Base-by-base conservation (phyloP, 37 sponge, comb jelly and placozoan species). In the Aplysina aerophoba region DNA sequence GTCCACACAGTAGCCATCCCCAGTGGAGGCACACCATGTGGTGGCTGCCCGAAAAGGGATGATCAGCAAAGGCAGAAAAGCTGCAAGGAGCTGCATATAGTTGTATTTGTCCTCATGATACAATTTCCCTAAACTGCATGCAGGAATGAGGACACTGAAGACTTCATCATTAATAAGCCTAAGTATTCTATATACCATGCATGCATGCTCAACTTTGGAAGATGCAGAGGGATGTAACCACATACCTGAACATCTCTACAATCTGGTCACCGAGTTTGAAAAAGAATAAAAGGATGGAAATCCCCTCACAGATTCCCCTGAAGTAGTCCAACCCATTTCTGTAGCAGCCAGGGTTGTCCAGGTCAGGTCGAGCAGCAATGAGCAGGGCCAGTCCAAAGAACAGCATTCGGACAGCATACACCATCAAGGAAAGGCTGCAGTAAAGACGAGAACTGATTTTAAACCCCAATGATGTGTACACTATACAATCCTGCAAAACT, bases 301-400 rank as follows among this genome's bases (percentile, higher is more conserved):
- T 62, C 24, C 24, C 28, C 12, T 62, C 64, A 62, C 24, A 62
- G 11, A 27, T 27, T 28, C 24, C 27, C 28, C 64, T 62, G 28
- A 62, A n/a, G 27, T 27, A 62, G 64, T 62, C 64, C 64, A 4
- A 62, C 5, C 27, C 64, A 62, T 62, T 8, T n/a, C 24, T 62
- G 28, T 62, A 62, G 64, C 64, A 62, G 64, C 64, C 64, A 62
- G 64, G 64, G 12, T 62, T 62, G 28, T 28, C 64, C 28, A 62
- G 64, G 27, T 27, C 64, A 28, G 64, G 64, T 62, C 64, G 24
- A 62, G 64, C 64, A 62, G 64, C 64, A 28, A 62, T 62, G 27
- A 62, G 64, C 11, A 62, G 64, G 28, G 64, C 64, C 24, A 27
- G 27, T 28, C 27, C 28, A 27, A 62, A 62, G 28, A 62, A 28